Base-by-base conservation (phyloP, 2,113 vertebrate genomes). In the Lamprotornis superbus region DNA sequence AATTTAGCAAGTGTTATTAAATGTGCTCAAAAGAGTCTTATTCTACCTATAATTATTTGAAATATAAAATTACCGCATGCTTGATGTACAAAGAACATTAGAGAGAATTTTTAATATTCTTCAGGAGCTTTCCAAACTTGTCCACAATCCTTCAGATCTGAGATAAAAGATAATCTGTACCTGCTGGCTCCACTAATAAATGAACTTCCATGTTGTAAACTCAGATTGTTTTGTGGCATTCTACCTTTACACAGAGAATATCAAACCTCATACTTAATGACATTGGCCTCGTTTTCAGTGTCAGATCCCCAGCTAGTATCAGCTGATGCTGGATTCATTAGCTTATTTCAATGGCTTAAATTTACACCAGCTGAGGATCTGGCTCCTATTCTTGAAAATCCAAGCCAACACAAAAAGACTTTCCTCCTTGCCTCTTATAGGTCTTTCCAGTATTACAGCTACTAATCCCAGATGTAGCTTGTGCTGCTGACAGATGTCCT, bases 401-500 rank as follows among this genome's bases (percentile, higher is more conserved):
- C 47, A 60, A 90, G 67, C 39, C 81, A 88, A 81, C 55, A 85
- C 46, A 95, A 97, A 92, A 91, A 65, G 90, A 95, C 91, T 97
- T 95, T 92, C 94, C 87, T 96, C 93, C 75, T 83, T 90, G 42
- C 44, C 79, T 90, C 83, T 94, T 80, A 90, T 31, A 82, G 93
- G 88, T 93, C 79, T 95, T 96, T 77, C 81, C 83, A 96, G 93
- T 42, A 94, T 96, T 96, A 96, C 28, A 94, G 85, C 89, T 94
- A 92, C 96, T 96, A 97, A 97, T 97, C 94, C 95, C 96, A 97
- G 95, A 97, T 97, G 95, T 94, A 97, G 94, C 39, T 39, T 91
- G 92, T 93, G 94, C 93, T 95, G 91, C 94, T 96, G 95, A 92
- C 97, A 97, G 97, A 97, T 97, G 97, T 96, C 95, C 91, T 95